phyloP scores from a whole-genome alignment of 2,797 vertebrate genomes.

The Petrocephalus sullivani region DNA sequence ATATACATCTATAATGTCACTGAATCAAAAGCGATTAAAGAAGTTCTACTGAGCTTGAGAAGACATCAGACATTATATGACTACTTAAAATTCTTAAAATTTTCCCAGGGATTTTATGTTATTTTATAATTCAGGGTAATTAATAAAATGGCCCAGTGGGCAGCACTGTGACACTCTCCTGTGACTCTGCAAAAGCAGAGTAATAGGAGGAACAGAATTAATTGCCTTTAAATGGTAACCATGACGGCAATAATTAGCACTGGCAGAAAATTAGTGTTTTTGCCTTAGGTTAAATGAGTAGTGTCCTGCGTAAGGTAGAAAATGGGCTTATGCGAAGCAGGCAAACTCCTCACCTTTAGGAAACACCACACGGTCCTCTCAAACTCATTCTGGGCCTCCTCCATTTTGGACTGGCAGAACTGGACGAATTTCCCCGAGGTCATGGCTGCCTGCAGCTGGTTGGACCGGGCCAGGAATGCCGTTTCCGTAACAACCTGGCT shows the following conservation, averaged over 20 bases:
- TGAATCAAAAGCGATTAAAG: not conserved
- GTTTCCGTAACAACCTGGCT: constrained; percentile 93
- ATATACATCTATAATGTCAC: not conserved
- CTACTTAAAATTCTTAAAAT: not conserved
- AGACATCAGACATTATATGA: not conserved
- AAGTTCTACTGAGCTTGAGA: not conserved
- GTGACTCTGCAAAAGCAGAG: not conserved
- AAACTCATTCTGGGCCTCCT: constrained; percentile 72
- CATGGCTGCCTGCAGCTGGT: constrained; percentile 79
- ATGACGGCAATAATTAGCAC: not conserved
- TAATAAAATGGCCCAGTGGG: not conserved
- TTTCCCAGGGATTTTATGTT: not conserved
- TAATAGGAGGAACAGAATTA: not conserved
- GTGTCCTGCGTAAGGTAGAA: not conserved
- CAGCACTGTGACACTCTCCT: not conserved
- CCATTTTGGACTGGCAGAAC: constrained; percentile 84
- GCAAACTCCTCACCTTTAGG: constrained; percentile 73
- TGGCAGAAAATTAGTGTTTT: not conserved
- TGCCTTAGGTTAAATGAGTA: not conserved
- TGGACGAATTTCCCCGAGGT: constrained; percentile 68
- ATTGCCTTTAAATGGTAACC: not conserved
- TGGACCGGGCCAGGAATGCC: constrained; percentile 75
- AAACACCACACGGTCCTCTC: constrained; percentile 91
- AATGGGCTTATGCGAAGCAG: not conserved
- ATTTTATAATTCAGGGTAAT: not conserved